A percentile compares a stretch with the other conserved stretches of the same genome.
Evolutionary conservation across 2,888 invertebrate species (phyloP).

Genomic region (Chironomus riparius): DNA sequence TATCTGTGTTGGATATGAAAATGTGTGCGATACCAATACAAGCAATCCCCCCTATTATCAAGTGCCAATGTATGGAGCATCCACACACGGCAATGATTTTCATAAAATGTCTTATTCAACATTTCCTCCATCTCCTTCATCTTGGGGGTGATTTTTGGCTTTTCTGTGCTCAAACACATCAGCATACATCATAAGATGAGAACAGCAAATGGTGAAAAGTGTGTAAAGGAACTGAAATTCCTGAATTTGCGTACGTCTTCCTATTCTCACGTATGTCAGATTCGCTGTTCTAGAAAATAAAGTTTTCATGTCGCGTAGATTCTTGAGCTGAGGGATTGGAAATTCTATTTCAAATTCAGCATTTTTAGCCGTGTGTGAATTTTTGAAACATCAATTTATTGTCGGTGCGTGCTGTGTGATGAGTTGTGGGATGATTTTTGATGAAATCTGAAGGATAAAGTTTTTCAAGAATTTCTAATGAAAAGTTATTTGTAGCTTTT

Average conservation of each 20-base stretch:
- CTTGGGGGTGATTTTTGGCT: neutral
- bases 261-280: constrained; percentile 9
- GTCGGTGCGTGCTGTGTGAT: neutral
- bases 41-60: too few relatives aligned
- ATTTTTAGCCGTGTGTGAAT: neutral
- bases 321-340: neutral
- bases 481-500: too few relatives aligned
- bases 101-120: too few relatives aligned
- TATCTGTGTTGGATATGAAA: too few relatives aligned
- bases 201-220: neutral
- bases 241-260: neutral
- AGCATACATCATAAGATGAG: neutral
- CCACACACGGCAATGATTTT: too few relatives aligned
- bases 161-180: neutral
- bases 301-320: neutral
- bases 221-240: neutral
- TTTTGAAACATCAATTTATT: neutral
- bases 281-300: constrained; percentile 11
- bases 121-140: too few relatives aligned
- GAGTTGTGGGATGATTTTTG: neutral
- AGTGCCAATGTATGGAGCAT: too few relatives aligned
- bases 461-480: too few relatives aligned
- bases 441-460: too few relatives aligned
- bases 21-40: too few relatives aligned
- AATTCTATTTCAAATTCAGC: neutral